A percentile compares a stretch with the other conserved stretches of the same genome.
Conservation (phyloP, 2,888 invertebrate genomes). For the Troides helena region DNA sequence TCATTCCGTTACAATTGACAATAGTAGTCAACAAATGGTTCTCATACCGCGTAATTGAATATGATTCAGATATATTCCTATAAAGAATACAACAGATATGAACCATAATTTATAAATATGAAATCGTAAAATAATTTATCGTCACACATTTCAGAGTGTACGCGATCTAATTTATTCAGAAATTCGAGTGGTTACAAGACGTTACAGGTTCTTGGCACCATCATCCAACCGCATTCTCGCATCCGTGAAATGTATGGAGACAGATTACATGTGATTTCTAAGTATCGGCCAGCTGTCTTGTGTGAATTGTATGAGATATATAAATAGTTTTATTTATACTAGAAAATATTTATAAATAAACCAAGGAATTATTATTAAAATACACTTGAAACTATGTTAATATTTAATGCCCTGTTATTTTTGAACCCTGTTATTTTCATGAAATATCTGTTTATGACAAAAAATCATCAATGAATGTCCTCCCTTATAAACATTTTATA, state of each 20-base stretch:
- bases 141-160: constrained; percentile 2
- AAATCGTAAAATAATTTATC: constrained; percentile 9
- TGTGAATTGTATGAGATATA: constrained; percentile 11
- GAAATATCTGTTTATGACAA: too few relatives aligned
- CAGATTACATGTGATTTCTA: constrained; percentile 23
- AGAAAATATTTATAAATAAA: constrained; percentile 4
- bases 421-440: too few relatives aligned
- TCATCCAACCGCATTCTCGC: constrained; percentile 35
- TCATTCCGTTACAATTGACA: too few relatives aligned
- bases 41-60: background rate
- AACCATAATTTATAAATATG: background rate
- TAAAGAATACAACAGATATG: background rate
- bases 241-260: constrained; percentile 12
- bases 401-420: too few relatives aligned
- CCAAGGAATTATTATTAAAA: background rate
- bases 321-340: background rate
- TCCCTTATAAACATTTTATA: too few relatives aligned
- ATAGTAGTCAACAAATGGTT: too few relatives aligned
- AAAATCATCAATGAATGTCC: too few relatives aligned
- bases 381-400: too few relatives aligned
- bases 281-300: constrained; percentile 4
- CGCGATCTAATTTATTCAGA: constrained; percentile 18
- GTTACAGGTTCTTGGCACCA: constrained; percentile 40
- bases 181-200: constrained; percentile 31
- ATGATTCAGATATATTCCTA: background rate